Evolutionary conservation across 2,113 vertebrate genomes (phyloP).

Genomic region (Falcunculus frontatus): DNA sequence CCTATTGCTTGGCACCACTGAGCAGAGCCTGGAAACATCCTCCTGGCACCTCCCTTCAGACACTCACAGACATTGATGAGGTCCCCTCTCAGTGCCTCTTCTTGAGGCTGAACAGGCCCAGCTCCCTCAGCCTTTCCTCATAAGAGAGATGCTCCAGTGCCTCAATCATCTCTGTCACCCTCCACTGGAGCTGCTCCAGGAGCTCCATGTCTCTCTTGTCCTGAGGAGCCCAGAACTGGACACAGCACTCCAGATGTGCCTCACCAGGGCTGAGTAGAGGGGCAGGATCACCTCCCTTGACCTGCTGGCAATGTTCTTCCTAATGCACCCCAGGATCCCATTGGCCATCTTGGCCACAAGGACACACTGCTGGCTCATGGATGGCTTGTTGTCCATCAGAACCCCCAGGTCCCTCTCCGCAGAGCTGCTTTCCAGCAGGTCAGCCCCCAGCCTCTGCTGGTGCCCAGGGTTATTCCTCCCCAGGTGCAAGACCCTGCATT

Average conservation of each 20-base stretch:
- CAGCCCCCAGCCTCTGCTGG: not conserved
- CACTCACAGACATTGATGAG: not conserved
- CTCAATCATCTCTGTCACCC: not conserved
- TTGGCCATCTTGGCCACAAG: not conserved
- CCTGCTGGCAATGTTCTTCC: not conserved
- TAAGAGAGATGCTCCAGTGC: not conserved
- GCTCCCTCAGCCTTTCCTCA: not conserved
- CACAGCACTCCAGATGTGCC: not conserved
- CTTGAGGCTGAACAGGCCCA: not conserved
- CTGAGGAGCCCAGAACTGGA: not conserved
- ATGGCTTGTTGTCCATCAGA: not conserved
- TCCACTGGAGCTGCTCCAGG: not conserved
- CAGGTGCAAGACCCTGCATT: not conserved
- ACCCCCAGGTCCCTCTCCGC: not conserved
- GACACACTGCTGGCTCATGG: not conserved
- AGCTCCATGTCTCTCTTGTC: not conserved
- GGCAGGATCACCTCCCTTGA: not conserved
- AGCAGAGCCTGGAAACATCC: not conserved
- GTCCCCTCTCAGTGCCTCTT: not conserved
- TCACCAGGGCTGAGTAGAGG: not conserved
- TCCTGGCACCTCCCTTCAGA: not conserved
- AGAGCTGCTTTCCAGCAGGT: not conserved
- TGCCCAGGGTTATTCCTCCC: not conserved
- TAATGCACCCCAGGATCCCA: not conserved
- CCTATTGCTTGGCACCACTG: fast-evolving